Conservation (phyloP, 2,797 vertebrate species). For the Adrianichthys oophorus region DNA sequence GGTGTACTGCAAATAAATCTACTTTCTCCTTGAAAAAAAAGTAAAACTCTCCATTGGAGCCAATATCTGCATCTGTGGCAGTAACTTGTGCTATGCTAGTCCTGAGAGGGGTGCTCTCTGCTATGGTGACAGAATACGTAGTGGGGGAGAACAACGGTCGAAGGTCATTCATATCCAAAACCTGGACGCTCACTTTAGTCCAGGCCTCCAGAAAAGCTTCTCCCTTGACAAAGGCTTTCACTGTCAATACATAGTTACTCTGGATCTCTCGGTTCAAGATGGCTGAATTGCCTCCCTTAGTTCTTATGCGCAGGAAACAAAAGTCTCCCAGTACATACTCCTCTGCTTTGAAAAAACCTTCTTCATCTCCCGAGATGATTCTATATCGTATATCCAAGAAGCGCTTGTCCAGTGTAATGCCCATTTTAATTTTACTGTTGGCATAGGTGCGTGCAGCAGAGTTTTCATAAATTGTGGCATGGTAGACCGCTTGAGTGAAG, state of each 20-base stretch:
- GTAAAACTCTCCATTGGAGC: conserved; percentile 98
- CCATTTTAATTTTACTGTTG: conserved; percentile 93
- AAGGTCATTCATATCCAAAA: conserved; percentile 98
- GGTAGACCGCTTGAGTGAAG: conserved; percentile 91
- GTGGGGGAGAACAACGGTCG: conserved; percentile 97
- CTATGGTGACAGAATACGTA: conserved; percentile 93
- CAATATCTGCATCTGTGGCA: conserved; percentile 95
- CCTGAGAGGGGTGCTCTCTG: conserved; percentile 93
- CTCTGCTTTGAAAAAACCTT: conserved; percentile 97
- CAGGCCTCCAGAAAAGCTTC: conserved; percentile 89
- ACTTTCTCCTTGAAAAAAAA: conserved; percentile 96
- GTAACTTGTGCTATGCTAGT: conserved; percentile 98
- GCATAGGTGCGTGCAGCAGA: conserved; percentile 95
- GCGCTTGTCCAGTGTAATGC: conserved; percentile 84
- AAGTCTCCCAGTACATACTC: conserved; percentile 95
- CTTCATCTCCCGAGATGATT: conserved; percentile 94
- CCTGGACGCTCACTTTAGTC: conserved; percentile 94
- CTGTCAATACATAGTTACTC: conserved; percentile 92
- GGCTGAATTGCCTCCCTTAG: conserved; percentile 97
- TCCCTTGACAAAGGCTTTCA: conserved; percentile 94
- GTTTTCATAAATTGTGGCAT: conserved; percentile 93
- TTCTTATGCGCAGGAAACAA: conserved; percentile 96
- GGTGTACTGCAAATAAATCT: conserved; percentile 94
- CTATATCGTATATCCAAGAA: conserved; percentile 96
- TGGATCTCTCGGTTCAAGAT: conserved; percentile 97